Evolutionary conservation across 2,888 invertebrate species (phyloP), one percentile per base, ranked within the genome.

Genomic region (Clunio marinus): DNA sequence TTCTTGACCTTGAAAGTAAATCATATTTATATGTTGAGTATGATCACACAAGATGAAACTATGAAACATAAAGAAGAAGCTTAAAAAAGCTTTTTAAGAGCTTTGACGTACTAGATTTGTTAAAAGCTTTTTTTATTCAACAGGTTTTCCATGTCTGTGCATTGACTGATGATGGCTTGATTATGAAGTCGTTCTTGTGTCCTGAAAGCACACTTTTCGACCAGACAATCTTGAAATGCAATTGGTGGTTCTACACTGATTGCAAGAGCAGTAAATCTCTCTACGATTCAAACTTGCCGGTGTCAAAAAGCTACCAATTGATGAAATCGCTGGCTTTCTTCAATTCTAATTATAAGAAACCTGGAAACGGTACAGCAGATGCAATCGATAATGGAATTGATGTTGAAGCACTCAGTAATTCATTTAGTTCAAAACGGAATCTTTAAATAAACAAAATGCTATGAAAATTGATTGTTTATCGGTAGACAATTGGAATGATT

Each of bases 231-330:
- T 82, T 94, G 3, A 93, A 93, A 76, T 94, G 94, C 78, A 93
- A 93, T 77, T 93, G 93, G 93, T 93, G 92, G 91, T 92, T 93
- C 81, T 93, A 93, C 77, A 93, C 93, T 0, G 93, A 93, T 76
- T 94, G 94, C 78, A 89, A 89, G 77, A 84, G 86, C 68, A 91
- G 92, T 22, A 86, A 84, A 73, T 85, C 84, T 71, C 81, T 92
- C 25, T 94, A 93, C 76, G 92, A 93, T 74, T 91, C 93, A 13
- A 95, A 94, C 76, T 91, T 93, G 70, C 93, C 93, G 0, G 88
- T 93, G 65, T 93, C 93, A 28, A 93, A 93, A 79, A 93, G 92
- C 77, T 93, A 93, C 76, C 93, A 93, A 77, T 81, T 93, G 2
- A 93, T 93, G 90, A 92, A 92, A 77, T 92, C 92, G 0, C 79